Percentiles rank a stretch among this genome's conserved stretches.
These are phyloP conservation scores for Pocillopora verrucosa DNA, from an alignment of 64 coral and sea anemone genomes.

Conservation along the genomic window DNA sequence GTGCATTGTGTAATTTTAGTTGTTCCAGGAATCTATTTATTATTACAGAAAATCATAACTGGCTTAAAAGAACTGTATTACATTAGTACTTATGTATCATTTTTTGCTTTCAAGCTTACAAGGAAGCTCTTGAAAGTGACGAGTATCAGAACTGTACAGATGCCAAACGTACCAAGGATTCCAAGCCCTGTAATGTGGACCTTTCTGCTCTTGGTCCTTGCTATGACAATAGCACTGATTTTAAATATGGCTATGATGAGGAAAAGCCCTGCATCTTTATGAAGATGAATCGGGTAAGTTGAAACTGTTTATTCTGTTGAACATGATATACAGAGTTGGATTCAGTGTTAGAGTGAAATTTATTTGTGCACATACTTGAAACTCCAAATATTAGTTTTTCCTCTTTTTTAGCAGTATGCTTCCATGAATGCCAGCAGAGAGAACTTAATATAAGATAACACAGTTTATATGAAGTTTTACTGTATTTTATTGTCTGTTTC, in stretches of 20 bases:
- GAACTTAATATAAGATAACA: too few species aligned
- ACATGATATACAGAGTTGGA: not conserved
- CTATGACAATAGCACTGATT: not conserved
- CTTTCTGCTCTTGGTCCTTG: constrained; percentile 47
- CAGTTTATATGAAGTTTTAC: too few species aligned
- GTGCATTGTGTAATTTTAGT: too few species aligned
- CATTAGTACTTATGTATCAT: not conserved
- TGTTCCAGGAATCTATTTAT: not conserved
- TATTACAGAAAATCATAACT: not conserved
- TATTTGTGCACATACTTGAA: not conserved
- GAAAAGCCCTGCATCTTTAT: constrained; percentile 57
- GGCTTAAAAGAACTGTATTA: too few species aligned
- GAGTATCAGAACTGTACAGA: constrained; percentile 3
- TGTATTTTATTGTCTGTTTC: too few species aligned
- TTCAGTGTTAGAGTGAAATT: not conserved
- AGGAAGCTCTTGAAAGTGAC: not conserved
- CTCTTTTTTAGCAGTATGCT: too few species aligned
- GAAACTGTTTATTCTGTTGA: not conserved
- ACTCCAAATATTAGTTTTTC: too few species aligned
- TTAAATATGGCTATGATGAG: constrained; percentile 48
- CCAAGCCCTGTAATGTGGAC: constrained; percentile 33
- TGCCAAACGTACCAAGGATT: not conserved
- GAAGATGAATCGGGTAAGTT: constrained; percentile 56
- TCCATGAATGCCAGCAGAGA: too few species aligned
- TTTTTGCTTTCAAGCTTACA: constrained; percentile 29